phyloP scores from a whole-genome alignment of 2,113 vertebrate genomes.

The Typhlomys cinereus region DNA sequence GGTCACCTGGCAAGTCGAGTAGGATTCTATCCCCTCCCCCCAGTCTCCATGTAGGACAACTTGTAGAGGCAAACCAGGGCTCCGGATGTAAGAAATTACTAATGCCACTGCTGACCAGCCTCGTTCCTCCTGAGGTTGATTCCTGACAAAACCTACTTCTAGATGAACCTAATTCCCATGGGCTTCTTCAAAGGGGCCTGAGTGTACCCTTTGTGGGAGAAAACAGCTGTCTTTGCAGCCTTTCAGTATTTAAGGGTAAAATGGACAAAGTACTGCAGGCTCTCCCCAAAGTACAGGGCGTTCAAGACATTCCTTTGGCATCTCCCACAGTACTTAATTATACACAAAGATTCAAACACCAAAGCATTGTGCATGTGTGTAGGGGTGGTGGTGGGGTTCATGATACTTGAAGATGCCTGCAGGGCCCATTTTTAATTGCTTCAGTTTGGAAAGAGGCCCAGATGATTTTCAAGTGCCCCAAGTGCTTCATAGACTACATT shows the following conservation, averaged over 20 bases:
- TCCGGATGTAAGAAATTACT: not conserved
- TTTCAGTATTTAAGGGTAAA: not conserved
- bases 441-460: not conserved
- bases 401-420: not conserved
- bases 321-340: not conserved
- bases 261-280: fast-evolving
- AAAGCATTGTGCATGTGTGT: not conserved
- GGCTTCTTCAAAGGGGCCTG: not conserved
- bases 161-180: not conserved
- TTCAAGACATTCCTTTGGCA: not conserved
- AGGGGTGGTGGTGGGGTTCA: too few species aligned
- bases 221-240: not conserved
- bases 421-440: not conserved
- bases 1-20: not conserved
- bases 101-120: not conserved
- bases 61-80: not conserved
- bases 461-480: not conserved
- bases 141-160: not conserved
- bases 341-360: not conserved
- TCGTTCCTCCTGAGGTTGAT: not conserved
- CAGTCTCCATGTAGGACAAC: not conserved
- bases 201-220: not conserved
- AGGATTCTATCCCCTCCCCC: not conserved
- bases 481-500: not conserved
- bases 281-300: not conserved